Base-by-base conservation (phyloP, 2,113 vertebrate genomes). In the Muntiacus reevesi region DNA sequence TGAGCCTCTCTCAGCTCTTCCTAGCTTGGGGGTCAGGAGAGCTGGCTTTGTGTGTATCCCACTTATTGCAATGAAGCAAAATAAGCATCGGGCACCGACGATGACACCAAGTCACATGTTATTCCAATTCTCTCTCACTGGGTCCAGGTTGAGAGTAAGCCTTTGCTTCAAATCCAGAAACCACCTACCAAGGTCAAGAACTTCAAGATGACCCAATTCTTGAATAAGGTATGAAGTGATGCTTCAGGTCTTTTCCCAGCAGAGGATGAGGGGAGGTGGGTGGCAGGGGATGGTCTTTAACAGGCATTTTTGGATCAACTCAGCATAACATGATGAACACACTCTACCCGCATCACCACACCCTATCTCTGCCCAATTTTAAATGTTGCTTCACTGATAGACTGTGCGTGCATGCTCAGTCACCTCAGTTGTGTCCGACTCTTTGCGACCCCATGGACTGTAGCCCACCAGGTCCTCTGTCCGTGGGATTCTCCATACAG, bases 141-240 rank as follows among this genome's bases (percentile, higher is more conserved):
- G 64, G 81, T 47, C 47, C 84, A 97, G 97, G 86, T 94, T 89
- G 97, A 97, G 36, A 94, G 43, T 94, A 97, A 98, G 21, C 84
- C 87, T 96, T 90, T 95, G 74, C 47, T 60, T 84, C 97, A 95
- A 85, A 14, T 43, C 36, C 96, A 95, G 92, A 97, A 97, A 84
- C 64, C 64, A 21, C 15, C 79, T 95, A 60, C 89, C 82, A 97
- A 98, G 25, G 47, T 19, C 92, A 96, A 86, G 90, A 92, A 94
- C 74, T 15, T 76, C 74, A 96, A 62, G 89, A 81, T 92, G 95
- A 96, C 85, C 64, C 95, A 2, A 12, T 78, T 52, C 55, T 78
- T 96, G 23, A 28, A 23, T 54, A 95, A 97, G 97, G 97, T 98
- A 92, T 74, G 96, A 91, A 85, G 21, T 45, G 16, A 30, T 74